Conservation (phyloP, 2,888 invertebrate genomes). For the Gymnoscelis rufifasciata region DNA sequence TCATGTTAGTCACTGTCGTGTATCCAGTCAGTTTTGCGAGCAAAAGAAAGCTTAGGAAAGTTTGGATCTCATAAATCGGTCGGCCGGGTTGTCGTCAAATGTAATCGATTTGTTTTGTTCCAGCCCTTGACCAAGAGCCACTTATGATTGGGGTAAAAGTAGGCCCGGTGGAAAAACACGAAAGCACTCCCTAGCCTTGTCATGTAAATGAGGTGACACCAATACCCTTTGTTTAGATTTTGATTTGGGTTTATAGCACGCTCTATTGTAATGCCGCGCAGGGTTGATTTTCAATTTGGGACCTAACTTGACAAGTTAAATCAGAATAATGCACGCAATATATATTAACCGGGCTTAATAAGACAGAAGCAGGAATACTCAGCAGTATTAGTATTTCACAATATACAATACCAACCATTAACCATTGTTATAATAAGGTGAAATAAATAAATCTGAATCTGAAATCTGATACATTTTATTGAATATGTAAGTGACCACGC, state of each 20-base stretch:
- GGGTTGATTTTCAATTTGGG: background rate
- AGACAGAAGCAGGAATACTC: no score
- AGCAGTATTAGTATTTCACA: no score
- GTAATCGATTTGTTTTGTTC: slow-evolving; percentile 42
- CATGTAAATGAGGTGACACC: slow-evolving; percentile 35
- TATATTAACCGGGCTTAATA: no score
- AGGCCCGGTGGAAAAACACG: slow-evolving; percentile 46
- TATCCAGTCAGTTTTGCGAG: no score
- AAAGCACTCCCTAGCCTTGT: slow-evolving; percentile 20
- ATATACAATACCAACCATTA: no score
- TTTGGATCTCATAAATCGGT: background rate
- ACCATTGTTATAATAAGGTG: no score
- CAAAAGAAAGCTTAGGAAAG: background rate
- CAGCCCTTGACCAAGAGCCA: slow-evolving; percentile 34
- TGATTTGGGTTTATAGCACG: slow-evolving; percentile 23
- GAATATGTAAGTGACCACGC: no score
- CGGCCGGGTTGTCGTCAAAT: background rate
- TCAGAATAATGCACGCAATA: background rate
- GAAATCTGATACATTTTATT: no score
- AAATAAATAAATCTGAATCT: no score
- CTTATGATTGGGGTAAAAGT: slow-evolving; percentile 34
- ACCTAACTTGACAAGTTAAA: slow-evolving; percentile 1
- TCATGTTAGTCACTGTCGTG: background rate
- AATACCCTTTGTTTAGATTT: slow-evolving; percentile 29
- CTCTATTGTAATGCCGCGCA: slow-evolving; percentile 1